These are phyloP conservation scores for Hirundichthys speculiger DNA, from an alignment of 2,113 vertebrate genomes.

Conservation along the genomic window DNA sequence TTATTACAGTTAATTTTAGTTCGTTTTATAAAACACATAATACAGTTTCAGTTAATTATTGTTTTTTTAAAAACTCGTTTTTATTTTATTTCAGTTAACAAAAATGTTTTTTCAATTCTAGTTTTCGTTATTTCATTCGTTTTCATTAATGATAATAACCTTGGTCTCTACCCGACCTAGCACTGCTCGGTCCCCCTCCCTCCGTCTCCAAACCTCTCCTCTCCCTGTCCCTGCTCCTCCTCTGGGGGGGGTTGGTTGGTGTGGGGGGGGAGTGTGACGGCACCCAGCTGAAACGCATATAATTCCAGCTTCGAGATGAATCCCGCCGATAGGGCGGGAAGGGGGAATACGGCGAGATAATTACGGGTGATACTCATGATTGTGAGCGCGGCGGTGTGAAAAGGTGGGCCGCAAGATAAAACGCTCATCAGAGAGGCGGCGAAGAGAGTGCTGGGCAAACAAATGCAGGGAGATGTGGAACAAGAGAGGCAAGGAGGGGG, in stretches of 20 bases:
- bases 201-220: constrained; percentile 20
- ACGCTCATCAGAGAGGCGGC: constrained; percentile 72
- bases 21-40: too few species aligned
- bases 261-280: constrained; percentile 53
- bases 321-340: constrained; percentile 63
- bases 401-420: constrained; percentile 83
- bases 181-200: constrained; percentile 14
- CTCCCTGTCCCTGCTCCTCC: constrained; percentile 46
- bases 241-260: constrained; percentile 61
- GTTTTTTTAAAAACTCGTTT: too few species aligned
- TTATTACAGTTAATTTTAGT: too few species aligned
- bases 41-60: too few species aligned
- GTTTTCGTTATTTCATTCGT: too few species aligned
- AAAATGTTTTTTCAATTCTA: too few species aligned
- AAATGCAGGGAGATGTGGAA: constrained; percentile 56
- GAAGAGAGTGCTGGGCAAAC: constrained; percentile 69
- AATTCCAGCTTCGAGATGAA: constrained; percentile 76
- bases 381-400: constrained; percentile 72
- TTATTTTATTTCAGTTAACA: too few species aligned
- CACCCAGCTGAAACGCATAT: constrained; percentile 72
- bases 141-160: too few species aligned
- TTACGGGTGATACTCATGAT: constrained; percentile 79
- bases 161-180: constrained; percentile 58
- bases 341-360: constrained; percentile 81
- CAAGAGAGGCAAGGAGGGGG: constrained; percentile 50